Conservation (phyloP, 2,888 invertebrate genomes). For the Erebia epiphron region DNA sequence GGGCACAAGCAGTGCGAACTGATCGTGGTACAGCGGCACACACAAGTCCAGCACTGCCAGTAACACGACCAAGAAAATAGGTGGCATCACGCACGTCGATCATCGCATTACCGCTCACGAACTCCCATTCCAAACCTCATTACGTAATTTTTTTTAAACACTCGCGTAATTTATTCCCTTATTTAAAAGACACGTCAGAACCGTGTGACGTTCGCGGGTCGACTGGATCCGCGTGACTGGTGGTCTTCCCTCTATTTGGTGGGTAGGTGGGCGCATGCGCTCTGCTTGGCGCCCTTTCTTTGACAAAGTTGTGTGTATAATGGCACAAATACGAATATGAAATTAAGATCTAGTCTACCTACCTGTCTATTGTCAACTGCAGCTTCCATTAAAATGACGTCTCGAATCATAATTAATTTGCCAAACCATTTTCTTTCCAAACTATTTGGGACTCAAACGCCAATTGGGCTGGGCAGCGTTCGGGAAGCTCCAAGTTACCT, state of each 20-base stretch:
- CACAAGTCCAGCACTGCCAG: constrained; percentile 73
- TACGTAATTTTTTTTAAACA: constrained; percentile 43
- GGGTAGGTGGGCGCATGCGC: constrained; percentile 62
- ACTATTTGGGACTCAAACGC: too few relatives aligned
- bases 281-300: constrained; percentile 78
- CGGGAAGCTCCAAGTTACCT: too few relatives aligned
- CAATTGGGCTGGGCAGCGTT: too few relatives aligned
- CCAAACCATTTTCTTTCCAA: neutral
- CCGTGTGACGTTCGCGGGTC: constrained; percentile 53
- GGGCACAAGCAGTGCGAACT: constrained; percentile 69
- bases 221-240: constrained; percentile 68
- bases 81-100: constrained; percentile 71
- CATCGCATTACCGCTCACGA: constrained; percentile 69
- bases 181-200: constrained; percentile 47
- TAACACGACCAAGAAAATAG: constrained; percentile 66
- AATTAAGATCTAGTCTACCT: constrained; percentile 57
- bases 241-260: constrained; percentile 48
- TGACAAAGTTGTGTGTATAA: constrained; percentile 54
- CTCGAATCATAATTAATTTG: neutral
- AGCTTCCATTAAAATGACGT: neutral
- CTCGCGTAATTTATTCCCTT: constrained; percentile 53
- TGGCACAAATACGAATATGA: constrained; percentile 73
- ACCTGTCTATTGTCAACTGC: constrained; percentile 27
- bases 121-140: constrained; percentile 44
- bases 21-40: constrained; percentile 75